Evolutionary conservation across 1,140 invertebrate species (phyloP).

Genomic region (Saccostrea cuccullata): DNA sequence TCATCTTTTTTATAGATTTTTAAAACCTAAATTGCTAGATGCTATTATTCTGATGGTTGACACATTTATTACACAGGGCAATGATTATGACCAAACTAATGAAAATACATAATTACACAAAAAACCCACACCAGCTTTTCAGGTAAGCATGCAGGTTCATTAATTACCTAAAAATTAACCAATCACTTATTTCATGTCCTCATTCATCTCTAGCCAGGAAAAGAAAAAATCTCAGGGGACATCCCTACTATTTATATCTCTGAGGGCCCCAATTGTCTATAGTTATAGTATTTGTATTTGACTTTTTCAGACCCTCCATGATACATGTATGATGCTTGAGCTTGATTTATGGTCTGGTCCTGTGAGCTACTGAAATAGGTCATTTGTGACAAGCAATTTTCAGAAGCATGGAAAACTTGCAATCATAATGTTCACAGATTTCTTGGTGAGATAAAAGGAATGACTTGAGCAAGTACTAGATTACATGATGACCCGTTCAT

Average conservation of each 20-base stretch:
- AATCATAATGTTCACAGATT: constrained; percentile 18
- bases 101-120: no score
- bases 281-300: not conserved
- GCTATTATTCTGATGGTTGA: no score
- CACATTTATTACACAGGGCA: no score
- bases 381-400: not conserved
- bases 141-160: not conserved
- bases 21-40: no score
- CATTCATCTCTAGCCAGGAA: not conserved
- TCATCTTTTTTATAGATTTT: no score
- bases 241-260: not conserved
- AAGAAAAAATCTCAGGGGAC: not conserved
- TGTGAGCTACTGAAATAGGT: not conserved
- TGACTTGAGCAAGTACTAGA: not conserved
- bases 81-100: no score
- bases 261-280: not conserved
- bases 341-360: not conserved
- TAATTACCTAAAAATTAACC: not conserved
- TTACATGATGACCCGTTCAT: not conserved
- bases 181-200: not conserved
- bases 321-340: not conserved
- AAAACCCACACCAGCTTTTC: no score
- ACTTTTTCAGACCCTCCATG: not conserved
- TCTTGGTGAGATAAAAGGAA: not conserved
- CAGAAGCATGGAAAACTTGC: constrained; percentile 10